Base-by-base conservation (phyloP, 1,140 invertebrate species). In the Zaprionus gabonicus region DNA sequence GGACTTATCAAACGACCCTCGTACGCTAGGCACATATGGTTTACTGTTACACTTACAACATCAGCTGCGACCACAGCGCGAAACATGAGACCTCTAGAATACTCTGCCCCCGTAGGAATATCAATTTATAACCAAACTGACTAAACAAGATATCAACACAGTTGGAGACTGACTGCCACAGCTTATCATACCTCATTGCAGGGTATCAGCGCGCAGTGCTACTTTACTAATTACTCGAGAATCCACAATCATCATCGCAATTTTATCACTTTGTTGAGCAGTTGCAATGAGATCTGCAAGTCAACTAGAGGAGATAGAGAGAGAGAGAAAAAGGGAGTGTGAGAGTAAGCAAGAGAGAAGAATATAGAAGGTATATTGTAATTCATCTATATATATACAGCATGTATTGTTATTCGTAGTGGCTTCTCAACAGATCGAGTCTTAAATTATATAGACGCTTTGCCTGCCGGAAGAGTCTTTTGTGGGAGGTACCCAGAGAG, bases 21-120 rank as follows among this genome's bases (percentile, higher is more conserved):
- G n/a, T n/a, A n/a, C 15, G 15, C 15, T 28, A 66, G 6, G 27
- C 20, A 28, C 15, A 28, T 34, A 56, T 56, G 64, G 49, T 56
- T 66, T 66, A 66, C 49, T 38, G 23, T 55, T 65, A 38, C 49
- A 65, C 6, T 51, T 51, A 51, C 46, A 51, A 12, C 46, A 51
- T 20, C 46, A 12, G 46, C 41, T 51, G 53, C 9, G 53, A 56
- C 25, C 53, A 31, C 53, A 56, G 53, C 15, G 27, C 4, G 53
- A 56, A 56, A 56, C 20, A 51, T 12, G 46, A 51, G 46, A 9
- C 12, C 25, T 4, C 46, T 25, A 25, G 20, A 4, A 13, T 25
- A 25, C 20, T 20, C 20, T 23, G 20, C 20, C 10, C 1, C 1
- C 46, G 3, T 13, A 4, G 46, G 1, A 3, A n/a, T 49, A 17